These are phyloP conservation scores for Chelon labrosus DNA, from an alignment of 2,797 vertebrate genomes.

Conservation along the genomic window DNA sequence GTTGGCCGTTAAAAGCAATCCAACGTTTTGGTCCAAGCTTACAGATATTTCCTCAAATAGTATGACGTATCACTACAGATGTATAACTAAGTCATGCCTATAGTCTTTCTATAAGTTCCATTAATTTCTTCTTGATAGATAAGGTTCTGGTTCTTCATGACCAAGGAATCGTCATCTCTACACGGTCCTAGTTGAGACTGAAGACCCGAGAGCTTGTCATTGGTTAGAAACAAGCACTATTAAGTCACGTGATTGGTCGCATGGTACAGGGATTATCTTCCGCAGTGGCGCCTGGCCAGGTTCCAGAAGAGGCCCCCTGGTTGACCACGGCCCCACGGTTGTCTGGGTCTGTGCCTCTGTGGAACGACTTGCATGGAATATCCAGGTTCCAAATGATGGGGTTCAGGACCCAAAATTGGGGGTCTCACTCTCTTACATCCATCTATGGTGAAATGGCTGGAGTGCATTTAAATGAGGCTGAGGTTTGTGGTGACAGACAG, in stretches of 20 bases:
- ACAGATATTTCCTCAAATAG: conserved; percentile 1
- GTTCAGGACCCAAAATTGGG: conserved; percentile 79
- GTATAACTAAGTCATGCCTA: not conserved
- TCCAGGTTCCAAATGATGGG: conserved; percentile 81
- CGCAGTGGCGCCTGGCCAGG: conserved; percentile 76
- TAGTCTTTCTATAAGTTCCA: conserved; percentile 15
- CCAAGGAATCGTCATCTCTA: conserved; percentile 32
- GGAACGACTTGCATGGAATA: conserved; percentile 63
- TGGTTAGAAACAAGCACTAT: conserved; percentile 33
- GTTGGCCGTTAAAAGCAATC: conserved; percentile 42
- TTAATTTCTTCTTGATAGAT: conserved; percentile 54
- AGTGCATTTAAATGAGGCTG: conserved; percentile 67
- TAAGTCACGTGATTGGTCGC: conserved; percentile 71
- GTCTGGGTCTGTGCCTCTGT: conserved; percentile 77
- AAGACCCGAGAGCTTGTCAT: conserved; percentile 14
- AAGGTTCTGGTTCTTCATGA: conserved; percentile 32
- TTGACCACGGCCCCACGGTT: conserved; percentile 82
- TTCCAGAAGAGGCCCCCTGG: conserved; percentile 77
- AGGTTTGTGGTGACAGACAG: conserved; percentile 66
- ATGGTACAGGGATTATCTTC: conserved; percentile 63
- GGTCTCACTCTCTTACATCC: conserved; percentile 71
- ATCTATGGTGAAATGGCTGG: conserved; percentile 65
- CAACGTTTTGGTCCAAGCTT: conserved; percentile 16
- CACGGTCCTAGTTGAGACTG: not conserved
- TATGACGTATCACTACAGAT: not conserved